Conservation (phyloP, 2,888 invertebrate species). For the Netelia virgata region DNA sequence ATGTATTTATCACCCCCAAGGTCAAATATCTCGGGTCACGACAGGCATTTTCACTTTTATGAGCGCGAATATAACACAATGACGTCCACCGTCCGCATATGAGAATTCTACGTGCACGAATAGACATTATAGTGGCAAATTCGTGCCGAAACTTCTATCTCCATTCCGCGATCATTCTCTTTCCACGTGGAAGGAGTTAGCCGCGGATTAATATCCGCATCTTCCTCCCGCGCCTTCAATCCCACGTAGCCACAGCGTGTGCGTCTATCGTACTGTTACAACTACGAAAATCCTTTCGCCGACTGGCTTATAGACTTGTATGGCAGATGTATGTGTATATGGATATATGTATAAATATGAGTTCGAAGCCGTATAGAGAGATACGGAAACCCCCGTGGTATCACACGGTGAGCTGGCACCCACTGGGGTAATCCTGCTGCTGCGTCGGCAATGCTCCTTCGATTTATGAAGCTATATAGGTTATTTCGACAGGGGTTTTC, state of each 20-base stretch:
- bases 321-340: conserved; percentile 33
- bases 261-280: conserved; percentile 43
- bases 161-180: conserved; percentile 28
- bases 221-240: conserved; percentile 69
- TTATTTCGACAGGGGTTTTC: conserved; percentile 65
- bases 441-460: conserved; percentile 65
- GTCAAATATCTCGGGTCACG: no score
- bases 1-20: no score
- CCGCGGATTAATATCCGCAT: conserved; percentile 80
- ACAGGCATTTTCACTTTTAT: no score
- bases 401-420: conserved; percentile 55
- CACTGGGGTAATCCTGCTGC: conserved; percentile 58
- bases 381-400: conserved; percentile 32
- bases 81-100: neutral
- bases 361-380: conserved; percentile 28
- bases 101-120: conserved; percentile 14
- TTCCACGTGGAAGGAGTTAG: conserved; percentile 72
- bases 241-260: conserved; percentile 47
- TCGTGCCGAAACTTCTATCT: conserved; percentile 47
- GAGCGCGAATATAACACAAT: no score
- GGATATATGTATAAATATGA: conserved; percentile 20
- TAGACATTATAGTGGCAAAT: neutral
- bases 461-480: conserved; percentile 68
- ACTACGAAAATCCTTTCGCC: conserved; percentile 57
- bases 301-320: conserved; percentile 35